A percentile compares a stretch with the other conserved stretches of the same genome.
Conservation (phyloP, 2,888 invertebrate species). For the Punctoribates punctum region DNA sequence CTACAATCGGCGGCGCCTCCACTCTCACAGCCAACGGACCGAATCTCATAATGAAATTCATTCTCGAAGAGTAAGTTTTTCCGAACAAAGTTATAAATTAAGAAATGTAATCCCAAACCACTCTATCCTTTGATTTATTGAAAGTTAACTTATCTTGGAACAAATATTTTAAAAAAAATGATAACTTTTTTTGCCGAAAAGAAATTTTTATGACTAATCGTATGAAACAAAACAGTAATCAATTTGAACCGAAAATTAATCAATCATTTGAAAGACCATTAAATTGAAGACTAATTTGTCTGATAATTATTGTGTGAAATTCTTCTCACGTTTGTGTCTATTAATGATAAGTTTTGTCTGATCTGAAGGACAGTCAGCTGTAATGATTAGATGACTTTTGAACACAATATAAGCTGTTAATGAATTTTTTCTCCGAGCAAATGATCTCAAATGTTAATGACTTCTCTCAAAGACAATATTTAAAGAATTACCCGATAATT, state of each 20-base stretch:
- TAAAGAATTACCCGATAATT: too few species aligned
- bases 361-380: constrained; percentile 5
- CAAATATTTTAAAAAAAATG: too few species aligned
- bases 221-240: not conserved
- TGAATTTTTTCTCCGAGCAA: too few species aligned
- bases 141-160: too few species aligned
- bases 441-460: too few species aligned
- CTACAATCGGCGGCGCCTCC: constrained; percentile 39
- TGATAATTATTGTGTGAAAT: not conserved
- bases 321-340: not conserved
- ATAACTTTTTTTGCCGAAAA: not conserved
- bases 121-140: too few species aligned
- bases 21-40: constrained; percentile 43
- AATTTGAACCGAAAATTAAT: not conserved
- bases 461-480: too few species aligned
- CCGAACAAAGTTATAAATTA: not conserved
- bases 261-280: not conserved
- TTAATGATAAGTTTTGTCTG: not conserved
- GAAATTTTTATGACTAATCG: not conserved
- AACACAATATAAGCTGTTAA: not conserved
- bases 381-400: constrained; percentile 5
- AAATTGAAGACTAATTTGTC: not conserved
- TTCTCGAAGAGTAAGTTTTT: constrained; percentile 42
- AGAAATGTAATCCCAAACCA: too few species aligned
- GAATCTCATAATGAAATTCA: constrained; percentile 40